phyloP scores from a whole-genome alignment of 2,113 vertebrate species.

The Cynoglossus semilaevis region DNA sequence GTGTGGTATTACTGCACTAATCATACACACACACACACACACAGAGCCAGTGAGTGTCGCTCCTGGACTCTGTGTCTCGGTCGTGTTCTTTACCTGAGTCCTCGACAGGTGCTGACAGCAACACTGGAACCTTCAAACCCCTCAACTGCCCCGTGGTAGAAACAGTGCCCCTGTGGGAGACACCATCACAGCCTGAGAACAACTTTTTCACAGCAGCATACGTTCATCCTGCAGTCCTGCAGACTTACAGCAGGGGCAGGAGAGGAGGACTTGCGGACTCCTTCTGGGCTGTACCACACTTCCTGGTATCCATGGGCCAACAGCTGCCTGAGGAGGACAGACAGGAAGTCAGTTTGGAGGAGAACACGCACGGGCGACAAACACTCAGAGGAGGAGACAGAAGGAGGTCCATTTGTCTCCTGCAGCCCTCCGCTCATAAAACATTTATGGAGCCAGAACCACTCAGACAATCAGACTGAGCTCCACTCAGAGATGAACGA shows the following conservation, averaged over 20 bases:
- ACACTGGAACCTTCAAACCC: constrained; percentile 81
- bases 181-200: constrained; percentile 11
- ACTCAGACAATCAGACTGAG: constrained; percentile 26
- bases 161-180: constrained; percentile 87
- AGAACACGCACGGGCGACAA: constrained; percentile 16
- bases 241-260: constrained; percentile 79
- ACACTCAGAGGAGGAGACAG: constrained; percentile 11
- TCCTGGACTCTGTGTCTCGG: too few relatives aligned
- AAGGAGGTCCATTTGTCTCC: constrained; percentile 13
- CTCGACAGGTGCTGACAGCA: constrained; percentile 85
- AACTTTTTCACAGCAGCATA: neutral
- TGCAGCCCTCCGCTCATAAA: constrained; percentile 52
- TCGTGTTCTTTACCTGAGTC: constrained; percentile 84
- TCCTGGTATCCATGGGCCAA: constrained; percentile 88
- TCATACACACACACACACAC: constrained; percentile 32
- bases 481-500: constrained; percentile 17
- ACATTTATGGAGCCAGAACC: constrained; percentile 45
- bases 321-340: constrained; percentile 78
- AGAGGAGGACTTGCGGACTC: constrained; percentile 70
- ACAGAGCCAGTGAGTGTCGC: constrained; percentile 20
- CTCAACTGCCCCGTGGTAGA: constrained; percentile 86
- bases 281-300: constrained; percentile 82
- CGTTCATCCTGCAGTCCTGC: too few relatives aligned
- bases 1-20: constrained; percentile 33
- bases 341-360: constrained; percentile 25